phyloP scores from a whole-genome alignment of 37 sponge, comb jelly and placozoan genomes.

The Oopsacas minuta region DNA sequence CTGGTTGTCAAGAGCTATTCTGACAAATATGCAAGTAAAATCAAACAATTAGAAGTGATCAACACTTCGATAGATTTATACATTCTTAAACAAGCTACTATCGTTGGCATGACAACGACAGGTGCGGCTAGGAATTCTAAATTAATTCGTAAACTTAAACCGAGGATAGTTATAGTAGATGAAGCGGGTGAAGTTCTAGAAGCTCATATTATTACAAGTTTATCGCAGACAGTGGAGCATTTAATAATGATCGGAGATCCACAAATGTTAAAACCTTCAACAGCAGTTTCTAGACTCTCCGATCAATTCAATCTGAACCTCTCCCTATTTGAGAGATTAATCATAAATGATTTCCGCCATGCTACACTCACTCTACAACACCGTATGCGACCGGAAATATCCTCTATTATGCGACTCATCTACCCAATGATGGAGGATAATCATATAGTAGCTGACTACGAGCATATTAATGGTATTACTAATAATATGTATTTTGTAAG shows the following conservation, averaged over 20 bases:
- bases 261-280: conserved; percentile 68
- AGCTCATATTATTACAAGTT: conserved; percentile 68
- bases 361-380: conserved; percentile 54
- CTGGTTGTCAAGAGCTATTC: background rate
- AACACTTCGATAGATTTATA: conserved; percentile 27
- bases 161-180: conserved; percentile 83
- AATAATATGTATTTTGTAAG: conserved; percentile 48
- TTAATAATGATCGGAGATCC: conserved; percentile 91
- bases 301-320: conserved; percentile 47
- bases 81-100: conserved; percentile 35
- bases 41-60: conserved; percentile 19
- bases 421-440: conserved; percentile 35
- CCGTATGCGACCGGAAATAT: conserved; percentile 81
- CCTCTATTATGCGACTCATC: conserved; percentile 42
- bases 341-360: conserved; percentile 24
- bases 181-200: conserved; percentile 92
- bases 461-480: conserved; percentile 37
- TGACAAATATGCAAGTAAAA: conserved; percentile 21
- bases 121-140: conserved; percentile 73
- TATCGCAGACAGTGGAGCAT: conserved; percentile 65
- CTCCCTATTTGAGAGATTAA: conserved; percentile 83
- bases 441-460: conserved; percentile 25
- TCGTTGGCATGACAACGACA: conserved; percentile 87
- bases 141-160: conserved; percentile 30
- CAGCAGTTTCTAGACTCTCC: conserved; percentile 46